Evolutionary conservation across 23 tunicate species (phyloP), one percentile per base, ranked within the genome.

Genomic region (Botrylloides violaceus): DNA sequence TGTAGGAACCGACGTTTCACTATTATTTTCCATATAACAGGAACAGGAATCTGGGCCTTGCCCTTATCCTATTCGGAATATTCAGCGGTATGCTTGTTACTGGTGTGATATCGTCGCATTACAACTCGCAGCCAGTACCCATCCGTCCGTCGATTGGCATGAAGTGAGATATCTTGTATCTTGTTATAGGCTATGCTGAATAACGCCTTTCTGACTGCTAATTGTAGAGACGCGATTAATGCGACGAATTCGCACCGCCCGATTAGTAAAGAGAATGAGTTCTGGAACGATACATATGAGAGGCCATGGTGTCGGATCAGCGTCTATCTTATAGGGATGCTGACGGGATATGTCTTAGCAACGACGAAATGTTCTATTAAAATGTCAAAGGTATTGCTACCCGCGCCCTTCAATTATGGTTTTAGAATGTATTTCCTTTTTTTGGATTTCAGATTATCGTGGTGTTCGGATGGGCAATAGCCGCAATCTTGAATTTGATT

Each of bases 271-370:
- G n/a, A n/a, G n/a, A 34, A 63, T 28, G n/a, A 31, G 29, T 63
- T 63, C 36, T 63, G 70, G 70, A 63, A 27, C 22, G 96, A 88
- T 58, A 32, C 81, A 36, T 88, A 88, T 50, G 76, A 56, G 23
- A 88, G 77, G 55, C 96, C 96, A n/a, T 88, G 87, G 87, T 78
- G 84, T 47, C 72, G 96, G 25, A 81, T 88, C 1, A 83, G 87
- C 3, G 96, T 85, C 63, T 88, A 88, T 57, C 25, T 81, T 2
- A 85, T 88, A 34, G 96, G 96, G 29, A 56, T 88, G 70, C 2
- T 88, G n/a, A 88, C 96, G 18, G 96, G 96, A 32, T 88, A 88
- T 56, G 64, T 81, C 7, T 64, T 88, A 24, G 58, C 71, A 22
- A 66, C 62, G 19, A 65, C 53, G 33, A 66, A 74, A 3, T 36